These are phyloP conservation scores for Micromys minutus DNA, from an alignment of 2,113 vertebrate genomes.

Conservation along the genomic window DNA sequence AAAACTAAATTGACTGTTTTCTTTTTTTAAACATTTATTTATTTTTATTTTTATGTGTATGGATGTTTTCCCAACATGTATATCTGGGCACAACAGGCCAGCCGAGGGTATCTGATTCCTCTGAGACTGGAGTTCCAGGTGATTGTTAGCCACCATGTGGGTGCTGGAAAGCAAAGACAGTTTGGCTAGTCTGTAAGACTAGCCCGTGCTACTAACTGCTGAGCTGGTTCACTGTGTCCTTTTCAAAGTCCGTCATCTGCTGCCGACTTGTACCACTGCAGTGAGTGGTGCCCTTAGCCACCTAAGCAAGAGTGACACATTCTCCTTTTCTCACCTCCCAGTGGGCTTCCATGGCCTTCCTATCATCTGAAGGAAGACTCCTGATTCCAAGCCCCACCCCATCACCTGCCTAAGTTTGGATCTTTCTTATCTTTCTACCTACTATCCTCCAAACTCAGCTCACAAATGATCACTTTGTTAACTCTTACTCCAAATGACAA, in stretches of 20 bases:
- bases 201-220: not conserved
- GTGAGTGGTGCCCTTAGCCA: not conserved
- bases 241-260: not conserved
- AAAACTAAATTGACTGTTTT: not conserved
- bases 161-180: not conserved
- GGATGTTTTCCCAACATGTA: not conserved
- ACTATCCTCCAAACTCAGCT: not conserved
- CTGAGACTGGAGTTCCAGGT: not conserved
- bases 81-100: not conserved
- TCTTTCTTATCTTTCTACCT: not conserved
- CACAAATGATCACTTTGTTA: slow-evolving; percentile 15
- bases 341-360: not conserved
- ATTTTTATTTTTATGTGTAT: not conserved
- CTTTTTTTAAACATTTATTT: not conserved
- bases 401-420: not conserved
- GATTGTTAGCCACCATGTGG: not conserved
- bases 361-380: not conserved
- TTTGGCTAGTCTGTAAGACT: not conserved
- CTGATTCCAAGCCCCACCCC: not conserved
- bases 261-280: not conserved
- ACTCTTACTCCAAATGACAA: not conserved
- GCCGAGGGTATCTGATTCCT: not conserved
- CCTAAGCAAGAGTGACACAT: not conserved
- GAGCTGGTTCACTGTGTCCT: not conserved
- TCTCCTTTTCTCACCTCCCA: not conserved